Evolutionary conservation across 2,797 vertebrate genomes (phyloP), one percentile per base, ranked within the genome.

Genomic region (Oryzias sinensis): DNA sequence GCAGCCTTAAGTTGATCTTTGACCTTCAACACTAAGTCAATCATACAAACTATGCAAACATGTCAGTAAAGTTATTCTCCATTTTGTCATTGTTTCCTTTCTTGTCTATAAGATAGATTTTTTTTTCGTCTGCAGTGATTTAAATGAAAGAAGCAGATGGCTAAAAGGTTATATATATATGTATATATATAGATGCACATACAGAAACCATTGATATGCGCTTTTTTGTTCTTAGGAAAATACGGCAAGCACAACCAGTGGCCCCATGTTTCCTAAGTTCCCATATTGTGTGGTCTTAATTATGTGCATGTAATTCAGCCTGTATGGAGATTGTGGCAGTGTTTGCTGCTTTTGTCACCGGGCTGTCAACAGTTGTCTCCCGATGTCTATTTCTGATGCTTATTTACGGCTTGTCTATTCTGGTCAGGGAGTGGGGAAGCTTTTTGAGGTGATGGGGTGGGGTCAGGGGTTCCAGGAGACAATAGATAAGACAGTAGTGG

Each of bases 341-440:
- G 93, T 94, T 92, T 91, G 84, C 87, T 78, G 86, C 90, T 92
- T 92, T 88, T 90, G 89, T 94, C 92, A 90, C 88, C 65, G 53
- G 72, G 81, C 91, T 90, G 91, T 94, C 94, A 94, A 93, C 95
- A 96, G 95, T 93, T 95, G 94, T 93, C 92, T 90, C 56, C 79
- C 86, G 74, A 89, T 80, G 70, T 93, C 95, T 95, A 95, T 95
- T 95, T 94, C 90, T 93, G 93, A 91, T 89, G 87, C 89, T 90
- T 88, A 93, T 92, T 89, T 92, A 91, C 73, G 84, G 89, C 84
- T 79, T 55, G 84, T 91, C 89, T 92, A 90, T 93, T 93, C 90
- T 80, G 83, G 89, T 89, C 84, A 53, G 56, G 60, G 73, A 70
- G 77, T 53, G 56, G 70, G 74, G 74, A 65, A 50, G 66, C 59